Evolutionary conservation across 2,113 vertebrate species (phyloP).

Genomic region (Abramis brama): DNA sequence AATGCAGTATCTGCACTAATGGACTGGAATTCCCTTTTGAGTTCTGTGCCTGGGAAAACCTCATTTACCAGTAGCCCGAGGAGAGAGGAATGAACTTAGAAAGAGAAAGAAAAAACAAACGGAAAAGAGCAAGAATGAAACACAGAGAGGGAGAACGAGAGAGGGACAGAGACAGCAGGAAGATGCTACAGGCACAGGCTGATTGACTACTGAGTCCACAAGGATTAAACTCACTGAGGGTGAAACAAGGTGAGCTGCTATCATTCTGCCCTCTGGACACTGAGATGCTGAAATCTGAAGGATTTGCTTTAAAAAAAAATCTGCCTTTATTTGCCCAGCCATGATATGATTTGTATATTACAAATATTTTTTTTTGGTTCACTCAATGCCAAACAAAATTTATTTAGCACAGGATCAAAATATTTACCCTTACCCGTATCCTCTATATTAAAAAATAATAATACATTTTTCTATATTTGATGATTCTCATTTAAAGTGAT

Average conservation of each 20-base stretch:
- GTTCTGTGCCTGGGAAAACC: constrained; percentile 71
- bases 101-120: constrained; percentile 59
- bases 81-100: constrained; percentile 62
- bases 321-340: not conserved
- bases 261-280: constrained; percentile 38
- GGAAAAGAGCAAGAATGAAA: constrained; percentile 60
- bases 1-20: constrained; percentile 73
- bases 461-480: not conserved
- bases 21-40: constrained; percentile 79
- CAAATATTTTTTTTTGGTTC: not conserved
- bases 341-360: constrained; percentile 24
- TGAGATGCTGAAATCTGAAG: constrained; percentile 9
- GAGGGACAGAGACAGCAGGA: constrained; percentile 40
- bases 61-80: constrained; percentile 78
- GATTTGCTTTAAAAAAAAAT: constrained; percentile 32
- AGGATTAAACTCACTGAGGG: constrained; percentile 44
- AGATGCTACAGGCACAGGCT: constrained; percentile 26
- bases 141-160: constrained; percentile 55
- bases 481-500: not conserved
- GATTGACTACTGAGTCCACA: constrained; percentile 48
- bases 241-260: constrained; percentile 36
- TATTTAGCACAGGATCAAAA: not conserved
- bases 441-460: too few relatives aligned
- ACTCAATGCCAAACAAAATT: not conserved
- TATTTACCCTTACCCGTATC: not conserved